Evolutionary conservation across 2,888 invertebrate genomes (phyloP), one percentile per base, ranked within the genome.

Genomic region (Siphonodentalium dalli): DNA sequence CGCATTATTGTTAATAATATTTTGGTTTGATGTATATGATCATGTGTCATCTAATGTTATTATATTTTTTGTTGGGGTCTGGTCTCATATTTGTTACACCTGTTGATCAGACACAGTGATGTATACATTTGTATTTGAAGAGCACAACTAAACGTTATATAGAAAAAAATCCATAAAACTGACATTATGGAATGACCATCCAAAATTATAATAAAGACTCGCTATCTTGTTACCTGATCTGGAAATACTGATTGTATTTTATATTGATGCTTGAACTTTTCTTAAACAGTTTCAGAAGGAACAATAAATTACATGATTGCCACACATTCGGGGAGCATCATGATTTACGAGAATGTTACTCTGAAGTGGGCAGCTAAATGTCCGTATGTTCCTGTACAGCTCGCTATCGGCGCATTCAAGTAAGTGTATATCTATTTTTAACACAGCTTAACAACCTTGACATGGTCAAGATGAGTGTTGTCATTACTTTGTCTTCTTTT

Each of bases 361-460:
- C 83, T 97, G 38, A 87, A 89, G 70, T 98, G 97, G 97, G 91
- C 92, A 1, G 92, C 95, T 24, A 91, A 92, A 78, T 84, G 94
- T 52, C 85, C 90, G 26, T 87, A 87, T 65, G 82, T 87, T 15
- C 91, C 93, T 0, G 86, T 93, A 43, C 86, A 89, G 33, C 84
- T 95, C 59, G 84, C 86, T 43, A 86, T 91, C 65, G 90, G 89
- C 49, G 88, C 88, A 78, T 85, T 93, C 35, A 86, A 86, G 83
- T 87, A 84, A 81, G 80, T n/a, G n/a, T n/a, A n/a, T n/a, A n/a
- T n/a, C n/a, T n/a, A n/a, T n/a, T n/a, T n/a, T n/a, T n/a, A n/a
- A n/a, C n/a, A n/a, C n/a, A n/a, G n/a, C n/a, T n/a, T n/a, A n/a
- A n/a, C n/a, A n/a, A n/a, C n/a, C n/a, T n/a, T n/a, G n/a, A n/a